Evolutionary conservation across 92 coral and sea anemone species (phyloP).

Genomic region (Phenganax marumi): DNA sequence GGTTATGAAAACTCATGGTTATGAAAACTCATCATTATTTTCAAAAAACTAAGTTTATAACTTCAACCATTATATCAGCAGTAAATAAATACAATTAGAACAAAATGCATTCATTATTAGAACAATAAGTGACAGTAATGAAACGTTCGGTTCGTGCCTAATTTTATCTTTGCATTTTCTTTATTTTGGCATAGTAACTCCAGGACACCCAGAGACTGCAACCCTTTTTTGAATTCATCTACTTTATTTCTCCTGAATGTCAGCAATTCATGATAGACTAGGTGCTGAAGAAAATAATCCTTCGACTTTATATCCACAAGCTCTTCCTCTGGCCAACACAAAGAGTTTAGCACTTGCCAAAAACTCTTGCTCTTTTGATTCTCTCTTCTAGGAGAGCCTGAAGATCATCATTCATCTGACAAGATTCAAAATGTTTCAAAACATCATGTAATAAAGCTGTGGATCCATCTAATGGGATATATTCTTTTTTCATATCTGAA

Average conservation of each 20-base stretch:
- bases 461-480: conserved; percentile 58
- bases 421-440: conserved; percentile 16
- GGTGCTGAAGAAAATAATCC: conserved; percentile 50
- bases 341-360: conserved; percentile 43
- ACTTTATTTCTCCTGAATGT: conserved; percentile 49
- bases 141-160: background rate
- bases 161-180: conserved; percentile 26
- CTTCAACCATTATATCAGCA: too few species aligned
- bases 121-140: background rate
- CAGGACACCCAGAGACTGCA: conserved; percentile 48
- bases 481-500: conserved; percentile 35
- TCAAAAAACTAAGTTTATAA: too few species aligned
- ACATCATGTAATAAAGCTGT: conserved; percentile 48
- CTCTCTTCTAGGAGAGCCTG: conserved; percentile 38
- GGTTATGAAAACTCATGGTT: too few species aligned
- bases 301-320: conserved; percentile 35
- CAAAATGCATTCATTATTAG: too few species aligned
- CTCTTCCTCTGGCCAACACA: conserved; percentile 48
- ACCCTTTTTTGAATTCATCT: conserved; percentile 56
- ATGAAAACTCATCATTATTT: too few species aligned
- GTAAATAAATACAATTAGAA: too few species aligned
- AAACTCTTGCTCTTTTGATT: conserved; percentile 40
- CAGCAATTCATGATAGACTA: conserved; percentile 55
- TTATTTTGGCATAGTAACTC: conserved; percentile 47
- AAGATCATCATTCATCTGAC: conserved; percentile 17